These are phyloP conservation scores for Thinocorus orbignyianus DNA, from an alignment of 2,113 vertebrate species.

Conservation along the genomic window DNA sequence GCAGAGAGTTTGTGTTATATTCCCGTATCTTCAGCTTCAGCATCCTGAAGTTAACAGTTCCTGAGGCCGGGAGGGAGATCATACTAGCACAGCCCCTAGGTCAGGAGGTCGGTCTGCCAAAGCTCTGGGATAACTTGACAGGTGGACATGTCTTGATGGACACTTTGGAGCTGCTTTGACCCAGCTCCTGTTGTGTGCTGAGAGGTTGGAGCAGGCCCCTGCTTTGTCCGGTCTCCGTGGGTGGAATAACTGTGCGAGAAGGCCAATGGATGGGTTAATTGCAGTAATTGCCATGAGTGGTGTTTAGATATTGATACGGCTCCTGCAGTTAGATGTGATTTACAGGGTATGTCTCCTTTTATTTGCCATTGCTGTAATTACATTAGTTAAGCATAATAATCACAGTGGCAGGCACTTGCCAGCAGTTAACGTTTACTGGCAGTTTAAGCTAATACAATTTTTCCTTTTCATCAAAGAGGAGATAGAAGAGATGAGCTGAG, in stretches of 20 bases:
- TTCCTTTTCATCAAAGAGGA: background rate
- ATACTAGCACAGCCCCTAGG: fast-evolving
- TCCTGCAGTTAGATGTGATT: background rate
- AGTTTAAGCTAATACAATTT: background rate
- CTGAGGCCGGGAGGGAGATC: background rate
- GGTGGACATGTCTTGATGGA: background rate
- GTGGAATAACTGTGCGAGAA: background rate
- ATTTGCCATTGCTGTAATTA: background rate
- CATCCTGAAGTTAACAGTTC: background rate
- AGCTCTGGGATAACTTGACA: background rate
- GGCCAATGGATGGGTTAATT: background rate
- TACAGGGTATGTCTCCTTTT: background rate
- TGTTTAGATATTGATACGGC: background rate
- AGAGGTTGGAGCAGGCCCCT: background rate
- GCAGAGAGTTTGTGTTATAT: background rate
- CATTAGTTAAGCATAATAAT: background rate
- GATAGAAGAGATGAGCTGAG: background rate
- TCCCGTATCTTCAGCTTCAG: background rate
- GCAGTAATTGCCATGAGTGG: background rate
- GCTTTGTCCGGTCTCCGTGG: background rate
- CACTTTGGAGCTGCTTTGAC: background rate
- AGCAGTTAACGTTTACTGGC: background rate
- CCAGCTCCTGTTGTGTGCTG: background rate
- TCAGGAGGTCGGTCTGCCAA: background rate
- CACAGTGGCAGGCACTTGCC: background rate